Base-by-base conservation (phyloP, 2,888 invertebrate species). In the Macaria notata region DNA sequence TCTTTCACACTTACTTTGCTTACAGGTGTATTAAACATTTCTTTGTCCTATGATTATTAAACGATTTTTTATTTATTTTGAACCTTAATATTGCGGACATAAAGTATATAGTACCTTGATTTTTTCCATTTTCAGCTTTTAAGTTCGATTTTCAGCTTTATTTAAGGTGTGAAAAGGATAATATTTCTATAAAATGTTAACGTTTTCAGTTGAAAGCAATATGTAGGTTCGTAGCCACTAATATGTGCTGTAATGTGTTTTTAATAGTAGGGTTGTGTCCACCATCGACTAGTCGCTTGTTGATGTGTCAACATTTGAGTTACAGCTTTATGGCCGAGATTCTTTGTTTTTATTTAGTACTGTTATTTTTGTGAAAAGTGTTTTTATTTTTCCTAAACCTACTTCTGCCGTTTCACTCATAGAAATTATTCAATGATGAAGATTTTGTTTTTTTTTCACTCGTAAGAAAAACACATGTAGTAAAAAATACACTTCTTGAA, bases 241-340 rank as follows among this genome's bases (percentile, higher is more conserved):
- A 39, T n/a, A 9, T 44, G 46, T 49, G 45, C n/a, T 45, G 51
- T 63, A 63, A 66, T 66, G 64, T 47, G 8, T 5, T 65, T 66
- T 65, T 66, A 66, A 66, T 65, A 59, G 61, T 57, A 46, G 46
- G 58, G 46, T 59, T 9, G 9, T 46, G 48, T 45, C 46, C n/a
- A 9, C 36, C 45, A 63, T 57, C 47, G 55, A 19, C 19, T 19
- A 43, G 33, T 42, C 38, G 41, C 33, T 45, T 55, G 45, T 54
- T 58, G 51, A 47, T 52, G 50, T 9, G 49, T 47, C 54, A 54
- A 62, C 47, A 36, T 57, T 50, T 4, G 9, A 51, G 42, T 41
- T 30, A 39, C 39, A 43, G 38, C 31, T 46, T 39, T 39, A 46
- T 19, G n/a, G 8, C 5, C 8, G 9, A 33, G 2, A 8, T 29